Percentiles rank a stretch among this genome's conserved stretches.
Evolutionary conservation across 2,888 invertebrate species (phyloP).

Genomic region (Euplagia quadripunctaria): DNA sequence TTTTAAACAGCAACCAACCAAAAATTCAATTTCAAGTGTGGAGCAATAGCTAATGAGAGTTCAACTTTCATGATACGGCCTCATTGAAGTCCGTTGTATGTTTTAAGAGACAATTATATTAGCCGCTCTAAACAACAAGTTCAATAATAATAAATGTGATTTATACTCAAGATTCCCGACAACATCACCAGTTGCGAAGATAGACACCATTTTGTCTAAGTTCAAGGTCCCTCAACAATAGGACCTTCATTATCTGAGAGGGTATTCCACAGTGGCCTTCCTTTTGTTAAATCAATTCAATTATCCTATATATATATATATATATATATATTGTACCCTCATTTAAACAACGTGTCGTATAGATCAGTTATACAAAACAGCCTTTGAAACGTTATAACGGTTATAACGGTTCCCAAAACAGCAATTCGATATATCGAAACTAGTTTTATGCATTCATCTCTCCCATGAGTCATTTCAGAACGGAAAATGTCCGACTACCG

Average conservation of each 20-base stretch:
- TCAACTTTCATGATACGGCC: no score
- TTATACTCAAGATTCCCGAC: not conserved
- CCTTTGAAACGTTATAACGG: conserved; percentile 25
- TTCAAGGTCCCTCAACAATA: not conserved
- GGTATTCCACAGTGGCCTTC: conserved; percentile 2
- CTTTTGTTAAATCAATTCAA: conserved; percentile 5
- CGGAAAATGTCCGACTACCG: conserved; percentile 23
- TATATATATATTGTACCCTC: not conserved
- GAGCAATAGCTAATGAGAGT: no score
- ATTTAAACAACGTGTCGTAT: not conserved
- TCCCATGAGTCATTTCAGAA: conserved; percentile 39
- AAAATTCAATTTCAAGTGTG: no score
- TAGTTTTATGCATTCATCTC: conserved; percentile 31
- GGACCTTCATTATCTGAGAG: not conserved
- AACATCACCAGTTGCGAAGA: not conserved
- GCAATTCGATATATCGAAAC: conserved; percentile 36
- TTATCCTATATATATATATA: not conserved
- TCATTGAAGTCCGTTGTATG: no score
- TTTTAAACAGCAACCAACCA: no score
- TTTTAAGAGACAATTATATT: no score
- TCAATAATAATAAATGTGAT: not conserved
- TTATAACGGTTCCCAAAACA: conserved; percentile 42
- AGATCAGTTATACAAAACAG: conserved; percentile 14
- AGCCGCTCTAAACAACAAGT: no score
- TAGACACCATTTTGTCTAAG: not conserved